phyloP scores from a whole-genome alignment of 2,113 vertebrate species.

The Cyanoderma ruficeps region DNA sequence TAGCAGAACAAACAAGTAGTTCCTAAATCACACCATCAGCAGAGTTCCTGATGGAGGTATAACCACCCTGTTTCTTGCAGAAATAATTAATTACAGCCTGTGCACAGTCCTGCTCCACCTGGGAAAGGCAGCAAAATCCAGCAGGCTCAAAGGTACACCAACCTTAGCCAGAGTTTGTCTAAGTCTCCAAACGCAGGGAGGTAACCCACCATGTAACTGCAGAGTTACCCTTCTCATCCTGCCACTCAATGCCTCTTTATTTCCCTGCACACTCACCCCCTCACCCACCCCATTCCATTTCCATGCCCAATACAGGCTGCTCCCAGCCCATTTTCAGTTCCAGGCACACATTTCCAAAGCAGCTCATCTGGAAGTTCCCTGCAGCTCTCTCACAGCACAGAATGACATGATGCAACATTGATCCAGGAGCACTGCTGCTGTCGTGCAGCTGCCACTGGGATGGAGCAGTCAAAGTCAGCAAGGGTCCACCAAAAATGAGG shows the following conservation, averaged over 20 bases:
- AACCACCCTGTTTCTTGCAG: not conserved
- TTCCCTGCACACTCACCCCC: not conserved
- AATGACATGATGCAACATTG: not conserved
- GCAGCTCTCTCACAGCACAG: not conserved
- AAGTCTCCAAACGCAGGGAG: not conserved
- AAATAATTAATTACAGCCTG: not conserved
- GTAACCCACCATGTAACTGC: fast-evolving
- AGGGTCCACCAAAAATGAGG: not conserved
- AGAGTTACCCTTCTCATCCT: not conserved
- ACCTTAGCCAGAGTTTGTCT: fast-evolving
- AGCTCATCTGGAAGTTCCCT: not conserved
- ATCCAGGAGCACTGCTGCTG: not conserved
- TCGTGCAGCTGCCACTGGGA: constrained; percentile 4
- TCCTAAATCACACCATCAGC: not conserved
- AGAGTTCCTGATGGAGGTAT: not conserved
- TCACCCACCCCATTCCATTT: not conserved
- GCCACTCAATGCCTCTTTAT: not conserved
- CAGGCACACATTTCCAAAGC: not conserved
- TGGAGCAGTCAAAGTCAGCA: not conserved
- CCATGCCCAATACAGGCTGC: not conserved
- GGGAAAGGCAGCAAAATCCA: not conserved
- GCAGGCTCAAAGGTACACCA: not conserved
- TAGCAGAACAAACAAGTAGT: not conserved
- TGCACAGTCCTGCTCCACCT: not conserved
- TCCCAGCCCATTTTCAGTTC: not conserved